Base-by-base conservation (phyloP, 2,113 vertebrate genomes). In the Phylloscopus trochilus region DNA sequence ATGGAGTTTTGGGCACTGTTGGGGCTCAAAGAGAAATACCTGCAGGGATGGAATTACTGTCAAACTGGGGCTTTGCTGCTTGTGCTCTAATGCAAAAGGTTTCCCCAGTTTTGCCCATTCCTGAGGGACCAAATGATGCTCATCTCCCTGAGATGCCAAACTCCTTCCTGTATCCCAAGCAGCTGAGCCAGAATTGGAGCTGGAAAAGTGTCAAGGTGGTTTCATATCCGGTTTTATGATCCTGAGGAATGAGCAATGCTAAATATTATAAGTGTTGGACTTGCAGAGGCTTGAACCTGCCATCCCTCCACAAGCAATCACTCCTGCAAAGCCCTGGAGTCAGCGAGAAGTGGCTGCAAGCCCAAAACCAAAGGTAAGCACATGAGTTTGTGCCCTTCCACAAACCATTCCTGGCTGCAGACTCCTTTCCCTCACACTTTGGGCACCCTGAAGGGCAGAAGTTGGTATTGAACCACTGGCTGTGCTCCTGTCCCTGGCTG, bases 201-300 rank as follows among this genome's bases (percentile, higher is more conserved):
- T 95, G 82, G 33, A 39, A 80, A 81, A 87, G 56, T 5, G 13
- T 66, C 91, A 47, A 17, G 49, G 59, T n/a, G 41, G 79, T 70
- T 97, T 86, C 74, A 46, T 39, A 39, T 62, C 46, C 21, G 7
- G 28, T 73, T 94, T 94, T 77, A 37, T 77, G 72, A 56, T 62
- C 24, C n/a, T 37, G 6, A 90, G 70, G n/a, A 64, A 66, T 28
- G 70, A 94, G 55, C 23, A 91, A 73, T 46, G 60, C 47, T 98
- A 77, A 98, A n/a, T 85, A 22, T 67, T 93, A 28, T 83, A 78
- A 96, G 93, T 90, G 31, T 89, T 97, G 95, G 49, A 78, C 95
- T 97, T 98, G 85, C 30, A 98, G 98, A 97, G 96, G 87, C 96
- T 98, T 86, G 97, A 97, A 80, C 97, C 97, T 4, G 39, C 90